Percentiles rank a stretch among this genome's conserved stretches.
phyloP scores from a whole-genome alignment of 2,888 invertebrate species.

The Chrysotoxum bicinctum region DNA sequence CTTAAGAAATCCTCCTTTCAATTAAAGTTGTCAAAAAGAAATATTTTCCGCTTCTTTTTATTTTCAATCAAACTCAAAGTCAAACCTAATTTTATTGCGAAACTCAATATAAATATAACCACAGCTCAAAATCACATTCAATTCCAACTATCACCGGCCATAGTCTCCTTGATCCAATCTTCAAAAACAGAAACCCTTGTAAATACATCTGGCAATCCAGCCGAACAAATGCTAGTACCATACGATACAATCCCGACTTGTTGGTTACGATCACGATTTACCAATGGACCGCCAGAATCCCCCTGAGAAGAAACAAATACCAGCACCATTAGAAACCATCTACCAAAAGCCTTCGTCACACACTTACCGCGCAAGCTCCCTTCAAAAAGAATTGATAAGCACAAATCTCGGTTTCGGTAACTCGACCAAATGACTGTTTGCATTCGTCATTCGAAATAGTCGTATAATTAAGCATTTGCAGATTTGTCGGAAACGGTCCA shows the following conservation, averaged over 20 bases:
- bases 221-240: slow-evolving; percentile 74
- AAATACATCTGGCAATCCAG: slow-evolving; percentile 79
- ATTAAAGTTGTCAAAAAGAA: no score
- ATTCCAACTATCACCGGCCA: slow-evolving; percentile 28
- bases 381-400: slow-evolving; percentile 76
- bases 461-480: slow-evolving; percentile 75
- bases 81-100: background rate
- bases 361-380: slow-evolving; percentile 80
- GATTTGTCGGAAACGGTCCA: slow-evolving; percentile 69
- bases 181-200: slow-evolving; percentile 80
- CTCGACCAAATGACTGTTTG: slow-evolving; percentile 72
- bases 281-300: slow-evolving; percentile 80
- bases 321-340: background rate
- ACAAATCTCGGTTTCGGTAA: slow-evolving; percentile 77
- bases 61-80: background rate
- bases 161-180: slow-evolving; percentile 77
- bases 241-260: slow-evolving; percentile 79
- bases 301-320: slow-evolving; percentile 74
- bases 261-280: slow-evolving; percentile 71
- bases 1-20: no score
- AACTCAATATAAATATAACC: background rate
- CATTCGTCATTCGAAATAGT: slow-evolving; percentile 76
- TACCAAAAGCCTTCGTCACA: background rate
- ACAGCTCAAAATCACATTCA: background rate
- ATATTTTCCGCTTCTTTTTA: background rate